Conservation (phyloP, 2,113 vertebrate species). For the Petrocephalus microphthalmus region DNA sequence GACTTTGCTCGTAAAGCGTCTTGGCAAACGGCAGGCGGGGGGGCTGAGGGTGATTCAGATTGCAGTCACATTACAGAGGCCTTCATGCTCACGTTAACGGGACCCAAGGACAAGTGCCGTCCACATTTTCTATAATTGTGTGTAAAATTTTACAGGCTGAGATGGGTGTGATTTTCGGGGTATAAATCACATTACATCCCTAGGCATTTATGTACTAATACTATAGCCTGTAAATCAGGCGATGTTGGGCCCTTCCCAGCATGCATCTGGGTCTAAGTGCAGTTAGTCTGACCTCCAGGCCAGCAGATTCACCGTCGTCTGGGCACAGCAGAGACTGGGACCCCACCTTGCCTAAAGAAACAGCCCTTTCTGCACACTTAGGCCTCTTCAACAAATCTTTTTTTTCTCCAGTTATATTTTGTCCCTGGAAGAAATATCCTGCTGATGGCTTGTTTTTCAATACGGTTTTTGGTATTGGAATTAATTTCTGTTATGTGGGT, state of each 20-base stretch:
- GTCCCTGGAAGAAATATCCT: background rate
- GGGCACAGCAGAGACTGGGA: background rate
- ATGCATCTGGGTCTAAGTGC: background rate
- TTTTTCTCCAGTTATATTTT: slow-evolving; percentile 5
- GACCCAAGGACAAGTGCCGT: background rate
- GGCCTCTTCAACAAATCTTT: background rate
- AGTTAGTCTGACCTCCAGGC: background rate
- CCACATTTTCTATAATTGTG: background rate
- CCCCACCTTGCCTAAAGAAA: background rate
- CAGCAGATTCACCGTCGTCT: background rate
- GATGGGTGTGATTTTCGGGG: background rate
- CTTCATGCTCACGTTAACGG: background rate
- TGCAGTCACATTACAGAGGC: background rate
- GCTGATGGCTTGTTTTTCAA: background rate
- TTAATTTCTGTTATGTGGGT: background rate
- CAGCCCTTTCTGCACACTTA: background rate
- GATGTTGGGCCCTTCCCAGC: background rate
- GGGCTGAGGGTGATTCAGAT: background rate
- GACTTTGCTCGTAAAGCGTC: background rate
- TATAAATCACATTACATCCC: background rate
- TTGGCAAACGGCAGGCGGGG: background rate
- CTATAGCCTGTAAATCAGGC: background rate
- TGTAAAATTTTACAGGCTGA: background rate
- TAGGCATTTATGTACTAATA: background rate
- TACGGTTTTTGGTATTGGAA: background rate